Conservation (phyloP, 2,888 invertebrate genomes). For the Helleia helle region DNA sequence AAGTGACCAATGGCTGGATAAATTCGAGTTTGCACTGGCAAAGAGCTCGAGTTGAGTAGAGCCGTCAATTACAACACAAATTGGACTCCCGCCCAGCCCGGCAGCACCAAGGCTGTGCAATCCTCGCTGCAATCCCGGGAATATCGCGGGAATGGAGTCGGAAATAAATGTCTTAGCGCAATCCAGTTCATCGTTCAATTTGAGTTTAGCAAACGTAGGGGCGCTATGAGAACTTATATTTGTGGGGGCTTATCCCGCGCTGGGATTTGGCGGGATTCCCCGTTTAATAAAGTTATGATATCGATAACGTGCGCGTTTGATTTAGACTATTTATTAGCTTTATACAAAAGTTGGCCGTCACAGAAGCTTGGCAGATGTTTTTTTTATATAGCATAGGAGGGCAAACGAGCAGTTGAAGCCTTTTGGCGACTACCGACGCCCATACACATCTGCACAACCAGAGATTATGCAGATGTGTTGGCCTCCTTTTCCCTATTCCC, state of each 20-base stretch:
- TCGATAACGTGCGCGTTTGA: neutral
- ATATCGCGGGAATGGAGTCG: constrained; percentile 17
- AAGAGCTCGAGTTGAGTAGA: constrained; percentile 22
- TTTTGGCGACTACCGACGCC: too few relatives aligned
- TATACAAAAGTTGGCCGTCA: too few relatives aligned
- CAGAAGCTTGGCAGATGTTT: too few relatives aligned
- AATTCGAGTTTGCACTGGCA: constrained; percentile 16
- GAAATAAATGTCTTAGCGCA: constrained; percentile 24
- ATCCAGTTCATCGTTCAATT: constrained; percentile 25
- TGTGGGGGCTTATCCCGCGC: constrained; percentile 10
- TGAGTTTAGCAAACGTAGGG: constrained; percentile 14
- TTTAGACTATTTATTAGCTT: neutral
- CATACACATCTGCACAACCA: too few relatives aligned
- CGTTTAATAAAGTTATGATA: constrained; percentile 8
- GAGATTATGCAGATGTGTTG: too few relatives aligned
- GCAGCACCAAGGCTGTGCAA: neutral
- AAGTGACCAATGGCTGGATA: constrained; percentile 16
- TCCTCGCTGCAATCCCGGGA: constrained; percentile 20
- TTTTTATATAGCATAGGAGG: too few relatives aligned
- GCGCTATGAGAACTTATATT: constrained; percentile 16
- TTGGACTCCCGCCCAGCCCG: constrained; percentile 20
- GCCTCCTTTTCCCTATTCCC: too few relatives aligned
- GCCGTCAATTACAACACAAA: constrained; percentile 26
- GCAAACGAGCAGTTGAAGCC: too few relatives aligned
- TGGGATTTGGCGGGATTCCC: constrained; percentile 12